These are phyloP conservation scores for Colletes latitarsis DNA, from an alignment of 1,140 invertebrate species.

Conservation along the genomic window DNA sequence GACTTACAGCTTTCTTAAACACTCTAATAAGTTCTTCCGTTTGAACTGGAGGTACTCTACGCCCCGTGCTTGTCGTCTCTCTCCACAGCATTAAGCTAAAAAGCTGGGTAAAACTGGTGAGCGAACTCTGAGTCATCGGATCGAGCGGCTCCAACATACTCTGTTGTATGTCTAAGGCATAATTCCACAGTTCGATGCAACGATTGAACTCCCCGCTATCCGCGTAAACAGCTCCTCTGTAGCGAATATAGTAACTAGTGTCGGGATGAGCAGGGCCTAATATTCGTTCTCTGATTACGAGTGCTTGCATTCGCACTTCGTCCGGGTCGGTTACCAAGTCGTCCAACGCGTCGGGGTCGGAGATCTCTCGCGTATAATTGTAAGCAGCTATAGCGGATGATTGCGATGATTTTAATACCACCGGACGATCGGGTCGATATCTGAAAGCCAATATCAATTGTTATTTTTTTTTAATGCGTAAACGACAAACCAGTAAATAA, in stretches of 20 bases:
- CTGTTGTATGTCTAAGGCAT: slow-evolving; percentile 98
- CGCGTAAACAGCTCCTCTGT: slow-evolving; percentile 96
- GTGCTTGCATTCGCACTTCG: slow-evolving; percentile 97
- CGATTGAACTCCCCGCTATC: slow-evolving; percentile 95
- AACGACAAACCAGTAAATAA: background rate
- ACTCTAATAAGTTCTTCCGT: slow-evolving; percentile 91
- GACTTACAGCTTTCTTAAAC: slow-evolving; percentile 88
- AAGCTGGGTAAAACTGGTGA: slow-evolving; percentile 96
- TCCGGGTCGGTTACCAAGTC: slow-evolving; percentile 95
- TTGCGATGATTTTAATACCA: slow-evolving; percentile 86
- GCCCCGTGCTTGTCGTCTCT: slow-evolving; percentile 84
- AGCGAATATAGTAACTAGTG: slow-evolving; percentile 97
- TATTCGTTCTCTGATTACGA: slow-evolving; percentile 96
- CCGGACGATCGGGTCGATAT: slow-evolving; percentile 81
- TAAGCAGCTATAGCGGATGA: slow-evolving; percentile 90
- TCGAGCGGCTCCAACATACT: slow-evolving; percentile 95
- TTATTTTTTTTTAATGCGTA: background rate
- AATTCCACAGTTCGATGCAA: slow-evolving; percentile 97
- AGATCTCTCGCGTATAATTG: slow-evolving; percentile 92
- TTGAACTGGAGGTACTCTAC: slow-evolving; percentile 89
- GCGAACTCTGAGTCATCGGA: slow-evolving; percentile 95
- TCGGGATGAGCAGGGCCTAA: slow-evolving; percentile 96
- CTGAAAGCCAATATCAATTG: slow-evolving; percentile 54
- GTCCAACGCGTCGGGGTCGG: slow-evolving; percentile 89
- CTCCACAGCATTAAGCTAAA: slow-evolving; percentile 96